Evolutionary conservation across 2,888 invertebrate species (phyloP).

Genomic region (Kryphioiulus occultus): DNA sequence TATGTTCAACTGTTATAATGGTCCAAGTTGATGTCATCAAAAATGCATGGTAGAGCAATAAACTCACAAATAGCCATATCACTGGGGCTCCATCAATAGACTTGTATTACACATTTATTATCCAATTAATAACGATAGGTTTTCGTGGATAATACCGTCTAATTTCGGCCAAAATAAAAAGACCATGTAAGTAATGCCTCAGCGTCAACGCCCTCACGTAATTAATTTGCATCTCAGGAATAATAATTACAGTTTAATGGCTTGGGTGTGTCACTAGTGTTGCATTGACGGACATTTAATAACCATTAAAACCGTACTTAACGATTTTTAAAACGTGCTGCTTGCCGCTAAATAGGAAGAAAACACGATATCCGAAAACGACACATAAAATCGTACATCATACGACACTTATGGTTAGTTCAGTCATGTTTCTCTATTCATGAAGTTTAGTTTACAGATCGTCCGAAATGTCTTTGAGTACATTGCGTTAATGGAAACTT

Average conservation of each 20-base stretch:
- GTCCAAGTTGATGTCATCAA: neutral
- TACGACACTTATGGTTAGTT: neutral
- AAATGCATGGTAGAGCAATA: neutral
- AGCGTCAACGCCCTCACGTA: neutral
- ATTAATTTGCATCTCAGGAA: conserved; percentile 33
- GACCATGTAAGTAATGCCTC: neutral
- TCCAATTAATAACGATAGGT: conserved; percentile 9
- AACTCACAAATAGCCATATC: neutral
- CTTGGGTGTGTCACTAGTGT: neutral
- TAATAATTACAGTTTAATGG: conserved; percentile 13
- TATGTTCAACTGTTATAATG: neutral
- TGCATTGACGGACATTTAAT: conserved; percentile 30
- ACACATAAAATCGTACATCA: neutral
- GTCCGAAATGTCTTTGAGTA: no score
- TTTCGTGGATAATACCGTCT: neutral
- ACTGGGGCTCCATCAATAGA: neutral
- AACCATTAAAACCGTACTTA: conserved; percentile 4
- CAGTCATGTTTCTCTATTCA: neutral
- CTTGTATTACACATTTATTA: neutral
- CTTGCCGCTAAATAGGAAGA: conserved; percentile 28
- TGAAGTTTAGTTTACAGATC: no score
- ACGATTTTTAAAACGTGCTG: neutral
- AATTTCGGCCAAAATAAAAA: neutral
- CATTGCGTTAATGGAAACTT: no score
- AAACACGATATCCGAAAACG: conserved; percentile 19